Evolutionary conservation across 2,888 invertebrate species (phyloP).

Genomic region (Mallateleia sp.): DNA sequence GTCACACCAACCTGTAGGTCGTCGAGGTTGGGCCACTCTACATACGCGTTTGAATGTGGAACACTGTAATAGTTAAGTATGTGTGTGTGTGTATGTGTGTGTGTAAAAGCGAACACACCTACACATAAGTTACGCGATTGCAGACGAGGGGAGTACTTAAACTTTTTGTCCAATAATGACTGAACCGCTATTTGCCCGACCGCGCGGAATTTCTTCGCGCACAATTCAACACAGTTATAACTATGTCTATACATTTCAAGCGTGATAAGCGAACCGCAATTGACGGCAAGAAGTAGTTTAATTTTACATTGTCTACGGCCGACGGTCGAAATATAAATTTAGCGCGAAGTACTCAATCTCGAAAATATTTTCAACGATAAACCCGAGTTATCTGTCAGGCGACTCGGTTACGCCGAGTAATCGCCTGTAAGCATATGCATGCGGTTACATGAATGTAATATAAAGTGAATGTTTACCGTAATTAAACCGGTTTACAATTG

Average conservation of each 20-base stretch:
- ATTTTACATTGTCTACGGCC: neutral
- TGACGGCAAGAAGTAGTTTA: neutral
- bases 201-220: conserved; percentile 22
- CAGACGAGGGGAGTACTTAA: too few species aligned
- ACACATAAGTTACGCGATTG: too few species aligned
- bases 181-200: conserved; percentile 28
- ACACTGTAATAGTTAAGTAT: too few species aligned
- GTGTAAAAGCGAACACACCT: too few species aligned
- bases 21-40: too few species aligned
- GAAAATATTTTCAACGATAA: too few species aligned
- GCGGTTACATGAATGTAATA: conserved; percentile 21
- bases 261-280: neutral
- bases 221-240: neutral
- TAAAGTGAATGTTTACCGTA: conserved; percentile 48
- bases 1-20: too few species aligned
- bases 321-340: neutral
- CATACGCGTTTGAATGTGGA: too few species aligned
- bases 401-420: conserved; percentile 24
- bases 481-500: conserved; percentile 58
- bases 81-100: too few species aligned
- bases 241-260: neutral
- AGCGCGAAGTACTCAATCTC: neutral
- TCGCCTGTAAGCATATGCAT: conserved; percentile 4
- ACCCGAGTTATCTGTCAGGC: too few species aligned
- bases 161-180: neutral